These are phyloP conservation scores for Emydocephalus ijimae DNA, from an alignment of 2,113 vertebrate genomes.

Conservation along the genomic window DNA sequence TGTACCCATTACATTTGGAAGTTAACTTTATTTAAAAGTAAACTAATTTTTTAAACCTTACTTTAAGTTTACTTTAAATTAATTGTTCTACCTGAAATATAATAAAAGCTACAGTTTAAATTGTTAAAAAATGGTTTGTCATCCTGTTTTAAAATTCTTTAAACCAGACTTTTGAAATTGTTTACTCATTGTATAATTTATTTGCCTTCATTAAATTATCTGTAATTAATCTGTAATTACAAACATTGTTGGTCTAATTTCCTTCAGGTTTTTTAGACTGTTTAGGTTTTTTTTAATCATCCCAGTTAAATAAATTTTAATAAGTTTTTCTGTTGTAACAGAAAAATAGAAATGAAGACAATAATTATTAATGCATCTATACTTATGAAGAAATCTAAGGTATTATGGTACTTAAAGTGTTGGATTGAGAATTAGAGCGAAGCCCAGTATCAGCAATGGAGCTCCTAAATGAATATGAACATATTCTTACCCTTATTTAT, in stretches of 20 bases:
- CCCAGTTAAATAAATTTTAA: neutral
- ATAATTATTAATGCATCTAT: neutral
- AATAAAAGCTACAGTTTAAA: neutral
- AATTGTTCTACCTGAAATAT: neutral
- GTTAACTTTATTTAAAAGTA: neutral
- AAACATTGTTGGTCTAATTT: neutral
- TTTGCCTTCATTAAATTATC: neutral
- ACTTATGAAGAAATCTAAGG: neutral
- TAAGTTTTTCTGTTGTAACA: neutral
- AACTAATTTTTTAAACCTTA: neutral
- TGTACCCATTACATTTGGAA: neutral
- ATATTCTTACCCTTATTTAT: neutral
- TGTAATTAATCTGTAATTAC: neutral
- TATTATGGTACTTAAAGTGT: neutral
- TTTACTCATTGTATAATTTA: neutral
- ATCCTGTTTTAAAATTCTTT: neutral
- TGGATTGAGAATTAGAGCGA: neutral
- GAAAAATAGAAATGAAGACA: neutral
- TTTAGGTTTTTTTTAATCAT: neutral
- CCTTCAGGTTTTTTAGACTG: neutral
- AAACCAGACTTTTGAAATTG: neutral
- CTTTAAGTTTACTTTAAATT: conserved; percentile 8
- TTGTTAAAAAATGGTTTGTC: neutral
- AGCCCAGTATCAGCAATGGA: neutral
- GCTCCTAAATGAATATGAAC: neutral